These are phyloP conservation scores for Panopea generosa DNA, from an alignment of 2,888 invertebrate genomes.

Conservation along the genomic window DNA sequence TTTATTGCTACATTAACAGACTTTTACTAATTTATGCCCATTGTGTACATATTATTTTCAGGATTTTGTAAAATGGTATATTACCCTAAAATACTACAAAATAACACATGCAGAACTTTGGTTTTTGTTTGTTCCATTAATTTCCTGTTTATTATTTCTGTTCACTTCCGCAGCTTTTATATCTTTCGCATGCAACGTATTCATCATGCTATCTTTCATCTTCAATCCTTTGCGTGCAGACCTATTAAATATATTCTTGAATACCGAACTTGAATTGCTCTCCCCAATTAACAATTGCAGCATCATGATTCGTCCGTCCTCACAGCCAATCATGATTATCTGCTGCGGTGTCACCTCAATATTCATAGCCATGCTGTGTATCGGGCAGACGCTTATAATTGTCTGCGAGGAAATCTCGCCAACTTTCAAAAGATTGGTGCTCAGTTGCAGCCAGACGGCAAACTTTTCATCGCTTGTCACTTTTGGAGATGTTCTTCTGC, in stretches of 20 bases:
- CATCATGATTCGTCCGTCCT: conserved; percentile 73
- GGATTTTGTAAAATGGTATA: no score
- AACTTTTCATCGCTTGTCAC: conserved; percentile 60
- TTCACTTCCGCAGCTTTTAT: no score
- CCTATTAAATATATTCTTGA: conserved; percentile 37
- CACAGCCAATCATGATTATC: conserved; percentile 67
- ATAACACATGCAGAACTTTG: no score
- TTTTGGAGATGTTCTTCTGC: conserved; percentile 45
- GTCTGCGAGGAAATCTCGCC: conserved; percentile 50
- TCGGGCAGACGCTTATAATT: conserved; percentile 59
- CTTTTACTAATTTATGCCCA: no score
- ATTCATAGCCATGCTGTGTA: conserved; percentile 68
- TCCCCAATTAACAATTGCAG: conserved; percentile 56
- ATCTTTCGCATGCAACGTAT: conserved; percentile 12
- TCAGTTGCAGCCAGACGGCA: conserved; percentile 63
- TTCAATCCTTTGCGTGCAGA: conserved; percentile 29
- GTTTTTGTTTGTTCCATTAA: no score
- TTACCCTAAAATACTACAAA: no score
- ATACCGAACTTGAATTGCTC: not conserved
- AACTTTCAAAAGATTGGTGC: conserved; percentile 59
- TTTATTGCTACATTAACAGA: no score
- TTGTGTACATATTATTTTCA: no score
- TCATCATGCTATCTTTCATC: conserved; percentile 27
- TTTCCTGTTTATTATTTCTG: no score
- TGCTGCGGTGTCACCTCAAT: conserved; percentile 59